Conservation (phyloP, 2,888 invertebrate genomes). For the Eucriotettix oculatus region DNA sequence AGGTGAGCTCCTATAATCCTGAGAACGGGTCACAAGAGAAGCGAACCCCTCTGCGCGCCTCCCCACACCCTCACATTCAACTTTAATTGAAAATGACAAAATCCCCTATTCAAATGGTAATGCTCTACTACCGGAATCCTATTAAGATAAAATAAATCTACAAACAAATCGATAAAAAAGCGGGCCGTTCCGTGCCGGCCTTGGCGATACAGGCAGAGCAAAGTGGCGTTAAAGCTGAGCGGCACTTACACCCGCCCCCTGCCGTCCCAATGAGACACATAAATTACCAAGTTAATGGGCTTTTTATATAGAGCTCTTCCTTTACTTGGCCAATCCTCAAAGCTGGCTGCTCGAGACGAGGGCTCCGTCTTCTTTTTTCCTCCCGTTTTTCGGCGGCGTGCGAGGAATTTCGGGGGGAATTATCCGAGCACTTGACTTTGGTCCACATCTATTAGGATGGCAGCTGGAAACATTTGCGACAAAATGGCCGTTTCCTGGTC, state of each 20-base stretch:
- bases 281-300: slow-evolving; percentile 17
- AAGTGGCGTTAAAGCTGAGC: background rate
- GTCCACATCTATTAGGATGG: no score
- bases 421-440: background rate
- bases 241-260: background rate
- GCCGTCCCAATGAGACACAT: slow-evolving; percentile 15
- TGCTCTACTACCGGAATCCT: slow-evolving; percentile 15
- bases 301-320: slow-evolving; percentile 15
- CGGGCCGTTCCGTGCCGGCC: background rate
- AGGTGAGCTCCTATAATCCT: background rate
- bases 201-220: background rate
- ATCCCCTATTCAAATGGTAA: slow-evolving; percentile 17
- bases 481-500: no score
- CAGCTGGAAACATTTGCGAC: no score
- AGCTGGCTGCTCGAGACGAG: background rate
- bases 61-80: slow-evolving; percentile 5
- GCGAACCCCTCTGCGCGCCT: background rate
- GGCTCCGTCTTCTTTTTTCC: no score
- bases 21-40: background rate
- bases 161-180: slow-evolving; percentile 13
- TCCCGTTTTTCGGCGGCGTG: no score
- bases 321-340: background rate
- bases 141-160: slow-evolving; percentile 16
- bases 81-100: slow-evolving; percentile 17
- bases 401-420: background rate